Conservation (phyloP, 2,888 invertebrate genomes). For the Harpagoxenus sublaevis region DNA sequence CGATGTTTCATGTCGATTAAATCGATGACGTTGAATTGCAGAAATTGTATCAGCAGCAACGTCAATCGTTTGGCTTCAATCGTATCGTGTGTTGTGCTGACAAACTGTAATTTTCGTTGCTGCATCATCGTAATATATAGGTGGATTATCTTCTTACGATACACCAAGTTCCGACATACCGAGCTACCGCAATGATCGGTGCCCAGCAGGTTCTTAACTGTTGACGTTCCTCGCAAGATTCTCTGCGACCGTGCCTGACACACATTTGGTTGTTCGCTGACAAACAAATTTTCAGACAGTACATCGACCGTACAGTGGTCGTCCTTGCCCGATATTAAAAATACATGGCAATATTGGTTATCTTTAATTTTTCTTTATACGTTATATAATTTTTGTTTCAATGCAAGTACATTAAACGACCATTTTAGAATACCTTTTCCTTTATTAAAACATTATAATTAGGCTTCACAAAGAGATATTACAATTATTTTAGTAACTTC, state of each 20-base stretch:
- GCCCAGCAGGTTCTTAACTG: neutral
- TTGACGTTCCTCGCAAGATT: slow-evolving; percentile 10
- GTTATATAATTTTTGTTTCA: neutral
- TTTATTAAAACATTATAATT: neutral
- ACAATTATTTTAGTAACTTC: neutral
- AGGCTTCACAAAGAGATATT: neutral
- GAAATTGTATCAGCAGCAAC: neutral
- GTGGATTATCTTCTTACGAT: neutral
- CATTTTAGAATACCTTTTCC: neutral
- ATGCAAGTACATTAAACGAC: neutral
- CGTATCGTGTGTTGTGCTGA: neutral
- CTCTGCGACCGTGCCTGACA: neutral
- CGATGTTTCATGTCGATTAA: neutral
- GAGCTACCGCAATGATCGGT: neutral
- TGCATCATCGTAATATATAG: neutral
- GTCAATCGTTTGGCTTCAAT: neutral
- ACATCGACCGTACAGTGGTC: neutral
- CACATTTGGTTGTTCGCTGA: neutral
- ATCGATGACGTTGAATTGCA: neutral
- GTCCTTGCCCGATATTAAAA: neutral
- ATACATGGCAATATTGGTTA: neutral
- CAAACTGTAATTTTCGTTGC: slow-evolving; percentile 1
- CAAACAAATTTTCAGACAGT: neutral
- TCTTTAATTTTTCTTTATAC: neutral
- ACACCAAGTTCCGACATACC: neutral